Evolutionary conservation across 2,113 vertebrate genomes (phyloP).

Genomic region (Lutjanus erythropterus): DNA sequence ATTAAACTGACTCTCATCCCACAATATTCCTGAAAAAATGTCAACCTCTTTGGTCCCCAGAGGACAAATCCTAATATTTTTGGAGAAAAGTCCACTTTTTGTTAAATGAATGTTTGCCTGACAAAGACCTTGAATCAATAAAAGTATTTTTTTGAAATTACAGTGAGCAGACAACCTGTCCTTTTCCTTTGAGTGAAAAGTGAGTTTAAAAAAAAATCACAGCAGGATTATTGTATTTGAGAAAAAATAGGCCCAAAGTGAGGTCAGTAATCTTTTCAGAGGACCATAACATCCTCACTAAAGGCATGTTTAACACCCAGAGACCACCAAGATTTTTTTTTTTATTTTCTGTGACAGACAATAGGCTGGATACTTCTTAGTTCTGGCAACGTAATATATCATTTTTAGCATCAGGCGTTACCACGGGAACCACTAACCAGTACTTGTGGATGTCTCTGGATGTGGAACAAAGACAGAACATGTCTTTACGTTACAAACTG

Average conservation of each 20-base stretch:
- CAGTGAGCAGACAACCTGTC: neutral
- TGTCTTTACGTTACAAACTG: constrained; percentile 3
- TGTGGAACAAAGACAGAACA: constrained; percentile 40
- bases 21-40: too few relatives aligned
- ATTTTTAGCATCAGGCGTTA: constrained; percentile 64
- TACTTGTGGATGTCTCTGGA: constrained; percentile 13
- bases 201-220: neutral
- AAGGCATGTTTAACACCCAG: neutral
- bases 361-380: neutral
- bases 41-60: too few relatives aligned
- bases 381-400: constrained; percentile 13
- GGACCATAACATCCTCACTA: neutral
- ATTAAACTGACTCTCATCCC: too few relatives aligned
- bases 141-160: neutral
- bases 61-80: neutral
- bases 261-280: neutral
- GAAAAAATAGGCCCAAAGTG: neutral
- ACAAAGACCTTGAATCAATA: neutral
- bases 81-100: neutral
- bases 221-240: neutral
- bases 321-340: neutral
- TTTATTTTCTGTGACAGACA: constrained; percentile 12
- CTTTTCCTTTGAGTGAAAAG: constrained; percentile 16
- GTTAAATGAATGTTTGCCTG: neutral
- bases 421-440: constrained; percentile 61